Conservation (phyloP, 2,113 vertebrate species). For the Desmodus rotundus region DNA sequence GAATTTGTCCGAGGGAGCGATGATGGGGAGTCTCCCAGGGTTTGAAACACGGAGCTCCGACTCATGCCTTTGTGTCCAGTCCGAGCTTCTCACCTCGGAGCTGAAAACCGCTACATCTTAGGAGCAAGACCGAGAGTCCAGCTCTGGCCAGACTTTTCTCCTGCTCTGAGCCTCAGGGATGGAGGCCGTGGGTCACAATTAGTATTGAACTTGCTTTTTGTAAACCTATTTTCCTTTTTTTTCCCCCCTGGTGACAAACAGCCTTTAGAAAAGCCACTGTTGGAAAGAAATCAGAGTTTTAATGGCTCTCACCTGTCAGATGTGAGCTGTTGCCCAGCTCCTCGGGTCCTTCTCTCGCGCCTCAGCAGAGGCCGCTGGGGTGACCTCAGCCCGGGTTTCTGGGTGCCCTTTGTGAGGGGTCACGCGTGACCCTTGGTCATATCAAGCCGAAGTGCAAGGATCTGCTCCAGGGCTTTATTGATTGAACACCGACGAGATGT, state of each 20-base stretch:
- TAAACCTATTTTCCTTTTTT: not conserved
- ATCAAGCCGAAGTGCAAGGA: not conserved
- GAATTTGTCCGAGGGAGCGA: too few relatives aligned
- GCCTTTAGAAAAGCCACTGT: not conserved
- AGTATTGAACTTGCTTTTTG: not conserved
- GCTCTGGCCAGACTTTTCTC: not conserved
- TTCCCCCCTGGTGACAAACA: not conserved
- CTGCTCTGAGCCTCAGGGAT: not conserved
- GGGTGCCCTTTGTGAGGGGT: not conserved
- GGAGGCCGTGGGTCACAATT: not conserved
- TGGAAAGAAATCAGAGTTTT: not conserved
- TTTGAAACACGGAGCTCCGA: not conserved
- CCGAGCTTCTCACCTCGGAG: not conserved
- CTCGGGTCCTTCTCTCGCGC: not conserved
- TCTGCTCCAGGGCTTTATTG: not conserved
- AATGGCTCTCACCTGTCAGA: rapidly evolving
- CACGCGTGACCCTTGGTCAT: not conserved
- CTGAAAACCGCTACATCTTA: not conserved
- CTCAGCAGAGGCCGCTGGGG: not conserved
- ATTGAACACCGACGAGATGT: not conserved
- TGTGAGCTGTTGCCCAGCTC: not conserved
- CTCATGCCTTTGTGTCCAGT: not conserved
- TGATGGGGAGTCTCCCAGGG: not conserved
- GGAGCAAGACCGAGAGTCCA: not conserved
- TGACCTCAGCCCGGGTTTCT: not conserved